A percentile compares a stretch with the other conserved stretches of the same genome.
Conservation (phyloP, 2,113 vertebrate genomes). For the Pao palembangensis region DNA sequence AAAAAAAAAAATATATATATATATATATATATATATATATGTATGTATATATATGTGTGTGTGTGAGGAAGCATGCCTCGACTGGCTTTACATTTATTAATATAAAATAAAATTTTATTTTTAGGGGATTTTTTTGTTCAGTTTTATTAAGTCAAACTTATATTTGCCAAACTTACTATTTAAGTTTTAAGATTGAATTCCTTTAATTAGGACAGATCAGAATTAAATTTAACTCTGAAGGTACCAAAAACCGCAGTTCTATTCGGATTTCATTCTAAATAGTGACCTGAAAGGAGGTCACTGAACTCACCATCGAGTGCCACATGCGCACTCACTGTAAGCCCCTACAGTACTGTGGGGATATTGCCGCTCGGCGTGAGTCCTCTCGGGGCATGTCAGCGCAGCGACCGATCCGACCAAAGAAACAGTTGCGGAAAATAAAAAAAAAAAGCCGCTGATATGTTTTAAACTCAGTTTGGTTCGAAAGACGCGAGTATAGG, state of each 20-base stretch:
- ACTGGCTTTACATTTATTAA: too few relatives aligned
- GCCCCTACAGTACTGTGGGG: not conserved
- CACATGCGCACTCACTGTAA: constrained; percentile 5
- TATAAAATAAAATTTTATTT: too few relatives aligned
- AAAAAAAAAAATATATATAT: not conserved
- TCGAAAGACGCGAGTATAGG: constrained; percentile 15
- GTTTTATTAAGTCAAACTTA: not conserved
- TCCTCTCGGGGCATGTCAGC: not conserved
- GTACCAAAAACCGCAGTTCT: not conserved
- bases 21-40: not conserved
- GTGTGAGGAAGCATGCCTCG: not conserved
- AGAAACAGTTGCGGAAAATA: not conserved
- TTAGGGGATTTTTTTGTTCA: not conserved
- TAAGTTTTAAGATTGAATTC: not conserved
- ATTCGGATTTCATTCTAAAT: not conserved
- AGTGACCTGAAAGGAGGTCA: constrained; percentile 2
- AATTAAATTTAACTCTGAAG: too few relatives aligned
- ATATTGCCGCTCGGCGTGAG: constrained; percentile 5
- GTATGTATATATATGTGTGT: not conserved
- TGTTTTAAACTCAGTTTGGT: constrained; percentile 16
- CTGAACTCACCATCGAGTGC: constrained; percentile 11
- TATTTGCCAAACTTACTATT: not conserved
- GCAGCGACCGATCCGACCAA: not conserved
- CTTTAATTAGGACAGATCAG: too few relatives aligned
- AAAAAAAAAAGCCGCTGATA: not conserved